Percentiles rank a stretch among this genome's conserved stretches.
phyloP scores from a whole-genome alignment of 2,797 vertebrate species.

The Chrysocyon brachyurus region DNA sequence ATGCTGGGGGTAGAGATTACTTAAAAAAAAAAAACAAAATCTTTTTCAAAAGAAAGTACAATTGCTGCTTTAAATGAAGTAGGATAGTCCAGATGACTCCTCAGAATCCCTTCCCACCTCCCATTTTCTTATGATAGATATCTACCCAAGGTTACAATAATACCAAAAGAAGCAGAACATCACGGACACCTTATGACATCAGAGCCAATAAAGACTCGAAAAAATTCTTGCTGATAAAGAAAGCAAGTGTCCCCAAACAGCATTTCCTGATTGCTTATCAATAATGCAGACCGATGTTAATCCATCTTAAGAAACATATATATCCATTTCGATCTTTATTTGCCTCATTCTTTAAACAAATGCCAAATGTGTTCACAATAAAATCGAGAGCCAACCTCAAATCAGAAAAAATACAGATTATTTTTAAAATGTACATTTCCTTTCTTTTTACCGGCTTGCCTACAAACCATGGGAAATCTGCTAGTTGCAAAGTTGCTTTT shows the following conservation, averaged over 20 bases:
- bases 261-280: conserved; percentile 74
- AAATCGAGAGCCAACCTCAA: conserved; percentile 45
- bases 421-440: not conserved
- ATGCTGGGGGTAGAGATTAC: not conserved
- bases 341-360: conserved; percentile 64
- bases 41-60: not conserved
- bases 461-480: not conserved
- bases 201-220: conserved; percentile 15
- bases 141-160: conserved; percentile 24
- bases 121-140: not conserved
- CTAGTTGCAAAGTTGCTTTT: conserved; percentile 45
- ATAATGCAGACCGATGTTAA: conserved; percentile 65
- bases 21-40: not conserved
- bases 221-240: conserved; percentile 44
- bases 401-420: conserved; percentile 27
- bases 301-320: conserved; percentile 14
- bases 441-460: not conserved
- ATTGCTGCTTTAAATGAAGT: not conserved
- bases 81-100: not conserved
- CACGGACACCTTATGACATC: not conserved
- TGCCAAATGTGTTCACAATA: conserved; percentile 33
- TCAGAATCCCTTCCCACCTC: not conserved
- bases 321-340: not conserved
- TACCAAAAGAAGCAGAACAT: conserved; percentile 30
- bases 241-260: conserved; percentile 45